Percentiles rank a stretch among this genome's conserved stretches.
These are phyloP conservation scores for Copsychus sechellarum DNA, from an alignment of 2,113 vertebrate species.

Conservation along the genomic window DNA sequence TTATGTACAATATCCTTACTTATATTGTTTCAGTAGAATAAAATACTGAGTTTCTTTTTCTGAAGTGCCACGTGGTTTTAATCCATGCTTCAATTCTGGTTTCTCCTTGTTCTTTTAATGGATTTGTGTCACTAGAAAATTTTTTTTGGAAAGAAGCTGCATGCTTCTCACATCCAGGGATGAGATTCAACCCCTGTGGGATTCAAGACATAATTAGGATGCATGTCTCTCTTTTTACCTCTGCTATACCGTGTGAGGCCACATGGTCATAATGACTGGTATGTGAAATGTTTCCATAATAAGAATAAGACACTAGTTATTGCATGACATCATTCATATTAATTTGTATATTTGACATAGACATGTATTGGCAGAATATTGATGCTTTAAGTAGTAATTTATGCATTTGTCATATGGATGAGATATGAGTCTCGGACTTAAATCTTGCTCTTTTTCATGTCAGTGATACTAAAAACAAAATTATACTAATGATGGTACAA, in stretches of 20 bases:
- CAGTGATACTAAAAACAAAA: background rate
- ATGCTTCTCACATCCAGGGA: accelerated
- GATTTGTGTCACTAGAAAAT: background rate
- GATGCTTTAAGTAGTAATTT: background rate
- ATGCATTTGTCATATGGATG: background rate
- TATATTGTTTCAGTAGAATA: background rate
- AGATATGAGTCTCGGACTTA: background rate
- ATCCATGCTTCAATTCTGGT: background rate
- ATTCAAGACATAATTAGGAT: background rate
- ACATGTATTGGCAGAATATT: background rate
- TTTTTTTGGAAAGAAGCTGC: background rate
- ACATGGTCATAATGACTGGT: background rate
- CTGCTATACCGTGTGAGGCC: background rate
- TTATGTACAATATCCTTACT: background rate
- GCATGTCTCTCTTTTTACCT: background rate
- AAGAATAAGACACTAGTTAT: background rate
- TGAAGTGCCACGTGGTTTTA: background rate
- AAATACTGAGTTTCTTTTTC: background rate
- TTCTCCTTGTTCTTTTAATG: background rate
- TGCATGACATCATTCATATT: background rate
- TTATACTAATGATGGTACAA: background rate
- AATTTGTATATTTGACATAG: background rate
- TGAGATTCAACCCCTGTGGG: background rate
- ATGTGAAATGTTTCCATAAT: background rate
- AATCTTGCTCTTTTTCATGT: background rate